phyloP scores from a whole-genome alignment of 1,140 invertebrate genomes.

The Cheumatopsyche charites region DNA sequence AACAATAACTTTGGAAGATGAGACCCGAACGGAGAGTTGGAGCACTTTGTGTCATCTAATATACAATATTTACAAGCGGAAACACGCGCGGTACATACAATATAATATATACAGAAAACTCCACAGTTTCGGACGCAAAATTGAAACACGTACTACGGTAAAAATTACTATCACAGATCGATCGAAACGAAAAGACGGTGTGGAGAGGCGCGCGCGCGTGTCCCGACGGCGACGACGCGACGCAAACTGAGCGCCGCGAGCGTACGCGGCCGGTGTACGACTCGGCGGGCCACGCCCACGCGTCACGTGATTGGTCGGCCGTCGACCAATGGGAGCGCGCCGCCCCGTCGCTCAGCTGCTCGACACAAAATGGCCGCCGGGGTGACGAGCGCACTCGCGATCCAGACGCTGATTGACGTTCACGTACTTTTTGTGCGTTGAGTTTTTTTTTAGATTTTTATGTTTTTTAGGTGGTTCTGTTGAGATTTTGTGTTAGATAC shows the following conservation, averaged over 20 bases:
- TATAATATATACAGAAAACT: no score
- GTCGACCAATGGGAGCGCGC: background rate
- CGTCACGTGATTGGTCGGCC: conserved; percentile 17
- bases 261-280: background rate
- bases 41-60: no score
- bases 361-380: conserved; percentile 24
- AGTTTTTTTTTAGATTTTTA: no score
- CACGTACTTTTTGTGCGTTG: background rate
- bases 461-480: no score
- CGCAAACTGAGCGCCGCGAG: conserved; percentile 22
- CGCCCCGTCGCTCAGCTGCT: conserved; percentile 30
- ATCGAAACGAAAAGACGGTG: background rate
- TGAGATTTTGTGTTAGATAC: no score
- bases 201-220: conserved; percentile 13
- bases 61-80: no score
- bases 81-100: no score
- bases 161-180: no score
- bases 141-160: no score
- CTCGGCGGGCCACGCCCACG: conserved; percentile 3
- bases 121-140: no score
- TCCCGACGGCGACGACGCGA: conserved; percentile 3
- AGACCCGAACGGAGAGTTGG: no score
- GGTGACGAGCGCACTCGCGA: background rate
- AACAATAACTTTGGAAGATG: no score
- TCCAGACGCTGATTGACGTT: background rate